Conservation (phyloP, 2,888 invertebrate genomes). For the Salticus scenicus region DNA sequence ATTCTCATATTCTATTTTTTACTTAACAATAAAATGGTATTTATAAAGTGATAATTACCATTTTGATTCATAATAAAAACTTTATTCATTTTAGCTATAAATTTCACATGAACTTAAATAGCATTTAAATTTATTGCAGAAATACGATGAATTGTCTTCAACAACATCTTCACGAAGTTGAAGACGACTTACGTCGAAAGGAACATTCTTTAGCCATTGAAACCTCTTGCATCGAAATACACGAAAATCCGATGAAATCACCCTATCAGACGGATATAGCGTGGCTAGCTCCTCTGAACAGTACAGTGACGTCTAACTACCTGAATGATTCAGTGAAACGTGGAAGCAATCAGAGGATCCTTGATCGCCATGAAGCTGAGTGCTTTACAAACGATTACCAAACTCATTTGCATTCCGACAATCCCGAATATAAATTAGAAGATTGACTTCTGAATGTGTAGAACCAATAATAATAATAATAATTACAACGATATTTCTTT, state of each 20-base stretch:
- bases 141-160: slow-evolving; percentile 56
- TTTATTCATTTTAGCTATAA: too few species aligned
- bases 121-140: slow-evolving; percentile 37
- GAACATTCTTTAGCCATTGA: slow-evolving; percentile 57
- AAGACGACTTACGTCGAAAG: slow-evolving; percentile 56
- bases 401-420: background rate
- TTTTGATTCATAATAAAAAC: too few species aligned
- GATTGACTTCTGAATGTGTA: too few species aligned
- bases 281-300: slow-evolving; percentile 53
- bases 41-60: too few species aligned
- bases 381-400: background rate
- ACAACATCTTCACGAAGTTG: slow-evolving; percentile 60
- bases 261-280: slow-evolving; percentile 58
- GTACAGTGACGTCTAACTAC: slow-evolving; percentile 20
- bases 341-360: slow-evolving; percentile 24
- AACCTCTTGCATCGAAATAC: slow-evolving; percentile 39
- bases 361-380: slow-evolving; percentile 22
- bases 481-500: too few species aligned
- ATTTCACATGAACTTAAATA: too few species aligned
- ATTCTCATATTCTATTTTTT: too few species aligned
- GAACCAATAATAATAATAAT: too few species aligned
- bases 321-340: slow-evolving; percentile 13
- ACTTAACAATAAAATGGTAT: too few species aligned
- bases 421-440: background rate
- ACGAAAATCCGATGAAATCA: slow-evolving; percentile 37